Conservation (phyloP, 1,140 invertebrate genomes). For the Nymphalis io region DNA sequence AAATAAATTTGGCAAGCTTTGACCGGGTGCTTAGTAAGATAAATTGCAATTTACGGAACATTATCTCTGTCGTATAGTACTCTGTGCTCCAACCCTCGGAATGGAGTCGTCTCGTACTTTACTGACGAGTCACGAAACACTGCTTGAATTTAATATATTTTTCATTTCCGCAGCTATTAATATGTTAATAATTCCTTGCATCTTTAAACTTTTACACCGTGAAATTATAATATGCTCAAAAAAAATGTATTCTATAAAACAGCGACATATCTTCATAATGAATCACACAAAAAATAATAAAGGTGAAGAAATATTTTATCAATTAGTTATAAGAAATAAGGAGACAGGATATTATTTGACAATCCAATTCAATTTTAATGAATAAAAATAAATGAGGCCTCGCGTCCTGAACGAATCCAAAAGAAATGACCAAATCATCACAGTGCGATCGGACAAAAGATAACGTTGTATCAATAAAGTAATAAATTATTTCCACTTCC, state of each 20-base stretch:
- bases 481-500: constrained; percentile 77
- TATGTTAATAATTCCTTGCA: constrained; percentile 72
- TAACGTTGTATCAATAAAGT: constrained; percentile 76
- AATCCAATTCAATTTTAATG: constrained; percentile 38
- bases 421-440: constrained; percentile 68
- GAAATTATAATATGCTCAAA: constrained; percentile 9
- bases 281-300: constrained; percentile 3
- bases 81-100: constrained; percentile 65
- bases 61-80: constrained; percentile 30
- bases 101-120: constrained; percentile 77
- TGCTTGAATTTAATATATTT: constrained; percentile 79
- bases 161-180: constrained; percentile 76
- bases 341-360: constrained; percentile 38
- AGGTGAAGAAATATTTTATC: constrained; percentile 29
- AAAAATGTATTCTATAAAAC: not conserved
- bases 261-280: constrained; percentile 8
- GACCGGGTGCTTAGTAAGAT: not conserved
- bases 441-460: constrained; percentile 71
- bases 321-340: constrained; percentile 32
- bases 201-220: constrained; percentile 40
- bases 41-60: not conserved
- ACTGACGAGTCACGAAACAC: constrained; percentile 77
- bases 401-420: constrained; percentile 57
- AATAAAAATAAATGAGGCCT: constrained; percentile 57
- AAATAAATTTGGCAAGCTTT: not conserved